Evolutionary conservation across 1,140 invertebrate genomes (phyloP).

Genomic region (Drosophila repleta): DNA sequence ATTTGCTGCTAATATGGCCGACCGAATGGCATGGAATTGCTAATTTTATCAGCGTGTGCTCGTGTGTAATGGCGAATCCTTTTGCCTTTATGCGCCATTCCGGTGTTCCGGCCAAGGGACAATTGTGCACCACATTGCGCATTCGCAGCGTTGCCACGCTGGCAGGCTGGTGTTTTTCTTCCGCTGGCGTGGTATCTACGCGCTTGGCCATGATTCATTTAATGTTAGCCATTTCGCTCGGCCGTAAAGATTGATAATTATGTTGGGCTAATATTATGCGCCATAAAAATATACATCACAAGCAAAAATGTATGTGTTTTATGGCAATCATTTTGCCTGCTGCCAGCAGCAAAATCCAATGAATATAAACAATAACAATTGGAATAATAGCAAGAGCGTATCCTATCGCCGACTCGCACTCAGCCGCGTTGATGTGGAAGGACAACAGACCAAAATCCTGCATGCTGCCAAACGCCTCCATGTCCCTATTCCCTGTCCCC

Average conservation of each 20-base stretch:
- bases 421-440: conserved; percentile 30
- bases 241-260: conserved; percentile 79
- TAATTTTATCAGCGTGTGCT: conserved; percentile 73
- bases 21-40: conserved; percentile 75
- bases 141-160: conserved; percentile 24
- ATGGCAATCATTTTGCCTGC: conserved; percentile 43
- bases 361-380: conserved; percentile 81
- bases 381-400: conserved; percentile 68
- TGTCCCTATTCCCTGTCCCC: conserved; percentile 20
- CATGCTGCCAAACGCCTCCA: conserved; percentile 24
- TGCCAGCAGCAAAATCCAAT: conserved; percentile 47
- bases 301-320: conserved; percentile 44
- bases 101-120: neutral
- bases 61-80: conserved; percentile 41
- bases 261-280: conserved; percentile 71
- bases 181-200: neutral
- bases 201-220: conserved; percentile 54
- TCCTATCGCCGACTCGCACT: conserved; percentile 49
- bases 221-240: conserved; percentile 60
- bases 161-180: neutral
- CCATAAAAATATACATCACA: conserved; percentile 72
- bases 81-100: conserved; percentile 44
- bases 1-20: conserved; percentile 74
- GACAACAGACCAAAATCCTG: conserved; percentile 41
- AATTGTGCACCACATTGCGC: conserved; percentile 27